Base-by-base conservation (phyloP, 2,888 invertebrate species). In the Cordilura impudica region DNA sequence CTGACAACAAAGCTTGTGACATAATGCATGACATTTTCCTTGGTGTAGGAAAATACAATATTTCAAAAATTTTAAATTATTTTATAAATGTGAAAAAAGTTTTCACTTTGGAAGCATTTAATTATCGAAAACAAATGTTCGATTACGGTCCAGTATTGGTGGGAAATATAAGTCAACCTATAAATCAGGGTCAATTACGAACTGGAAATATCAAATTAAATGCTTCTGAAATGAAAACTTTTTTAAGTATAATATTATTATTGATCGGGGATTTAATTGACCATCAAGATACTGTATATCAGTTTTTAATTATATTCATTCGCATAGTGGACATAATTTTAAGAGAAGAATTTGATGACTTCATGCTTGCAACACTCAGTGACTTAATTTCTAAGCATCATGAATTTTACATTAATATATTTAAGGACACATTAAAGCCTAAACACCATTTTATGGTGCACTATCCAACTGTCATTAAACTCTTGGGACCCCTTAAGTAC, bases 1-100 rank as follows among this genome's bases (percentile, higher is more conserved):
- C 73, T 56, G 82, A 82, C 26, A 82, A 82, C 54, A 73, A 56
- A 45, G 58, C 61, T 31, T 80, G 49, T 43, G 81, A 80, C 51
- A 78, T 80, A 7, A 78, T 81, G 78, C 76, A 73, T 53, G 78
- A 81, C 31, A 73, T 81, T 72, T 81, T 73, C 49, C 58, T 80
- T 23, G 80, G 81, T 43, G 79, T 81, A 35, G 79, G 75, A 61
- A 72, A 63, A 63, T 80, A 76, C 45, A 74, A 78, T 51, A 70
- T 82, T 23, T 35, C 69, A 63, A 81, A 81, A 75, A 70, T 73
- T 21, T 69, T 81, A 39, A 75, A 79, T 49, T 80, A 80, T 69
- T 78, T 80, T 63, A 81, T 82, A 58, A 81, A 66, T 78, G 45
- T 78, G 66, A 72, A 81, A 74, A 43, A 71, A 61, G 26, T 54